These are phyloP conservation scores for Pseudanteris insignis DNA, from an alignment of 2,888 invertebrate species.

Conservation along the genomic window DNA sequence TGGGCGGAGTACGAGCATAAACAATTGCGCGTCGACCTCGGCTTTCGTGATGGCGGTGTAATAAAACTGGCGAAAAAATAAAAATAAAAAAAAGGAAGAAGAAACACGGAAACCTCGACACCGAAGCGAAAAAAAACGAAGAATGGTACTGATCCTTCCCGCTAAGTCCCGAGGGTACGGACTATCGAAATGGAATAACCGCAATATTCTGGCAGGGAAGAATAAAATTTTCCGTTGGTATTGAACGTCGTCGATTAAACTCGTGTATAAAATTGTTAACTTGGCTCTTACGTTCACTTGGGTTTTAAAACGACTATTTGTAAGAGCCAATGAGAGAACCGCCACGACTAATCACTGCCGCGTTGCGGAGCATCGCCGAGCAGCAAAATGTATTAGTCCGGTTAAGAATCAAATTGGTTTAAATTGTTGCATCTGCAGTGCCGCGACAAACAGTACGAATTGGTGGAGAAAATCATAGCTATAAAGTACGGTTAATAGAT, in stretches of 20 bases:
- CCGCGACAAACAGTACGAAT: too few relatives aligned
- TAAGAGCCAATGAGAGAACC: slow-evolving; percentile 10
- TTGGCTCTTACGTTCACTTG: slow-evolving; percentile 5
- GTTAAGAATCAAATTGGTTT: too few relatives aligned
- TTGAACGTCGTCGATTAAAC: slow-evolving; percentile 31
- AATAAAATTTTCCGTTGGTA: slow-evolving; percentile 26
- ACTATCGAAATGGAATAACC: slow-evolving; percentile 54
- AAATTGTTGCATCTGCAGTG: too few relatives aligned
- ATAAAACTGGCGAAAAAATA: too few relatives aligned
- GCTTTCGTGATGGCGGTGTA: slow-evolving; percentile 59
- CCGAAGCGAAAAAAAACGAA: slow-evolving; percentile 36
- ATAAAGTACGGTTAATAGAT: too few relatives aligned
- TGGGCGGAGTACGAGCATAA: slow-evolving; percentile 65
- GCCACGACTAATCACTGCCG: slow-evolving; percentile 18
- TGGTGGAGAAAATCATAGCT: too few relatives aligned
- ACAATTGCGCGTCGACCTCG: slow-evolving; percentile 64
- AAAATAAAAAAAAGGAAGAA: too few relatives aligned
- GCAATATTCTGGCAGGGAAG: slow-evolving; percentile 53
- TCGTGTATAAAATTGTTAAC: slow-evolving; percentile 24
- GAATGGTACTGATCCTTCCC: slow-evolving; percentile 31
- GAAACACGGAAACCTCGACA: slow-evolving; percentile 35
- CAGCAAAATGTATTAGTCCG: too few relatives aligned
- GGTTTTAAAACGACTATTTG: slow-evolving; percentile 11
- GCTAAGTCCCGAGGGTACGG: slow-evolving; percentile 46
- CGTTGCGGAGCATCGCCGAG: too few relatives aligned